Evolutionary conservation across 2,113 vertebrate genomes (phyloP).

Genomic region (Heptranchias perlo): DNA sequence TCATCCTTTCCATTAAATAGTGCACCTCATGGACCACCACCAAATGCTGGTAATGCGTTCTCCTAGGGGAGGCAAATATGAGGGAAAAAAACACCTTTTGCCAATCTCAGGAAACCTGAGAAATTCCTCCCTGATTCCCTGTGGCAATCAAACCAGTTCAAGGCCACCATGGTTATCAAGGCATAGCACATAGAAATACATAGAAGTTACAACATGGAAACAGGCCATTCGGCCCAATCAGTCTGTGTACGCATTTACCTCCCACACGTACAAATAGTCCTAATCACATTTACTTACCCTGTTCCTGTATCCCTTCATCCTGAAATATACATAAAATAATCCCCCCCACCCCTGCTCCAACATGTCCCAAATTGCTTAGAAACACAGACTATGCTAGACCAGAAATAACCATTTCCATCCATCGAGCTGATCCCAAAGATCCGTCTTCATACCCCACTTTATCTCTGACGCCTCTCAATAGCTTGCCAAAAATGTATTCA

Average conservation of each 20-base stretch:
- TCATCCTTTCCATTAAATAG: too few species aligned
- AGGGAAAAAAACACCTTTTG: background rate
- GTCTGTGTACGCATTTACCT: background rate
- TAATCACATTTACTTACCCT: too few species aligned
- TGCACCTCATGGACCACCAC: too few species aligned
- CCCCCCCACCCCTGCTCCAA: too few species aligned
- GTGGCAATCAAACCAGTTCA: background rate
- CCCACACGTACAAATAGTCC: too few species aligned
- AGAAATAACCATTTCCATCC: background rate
- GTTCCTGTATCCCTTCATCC: too few species aligned
- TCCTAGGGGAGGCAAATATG: background rate
- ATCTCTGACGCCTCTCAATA: background rate
- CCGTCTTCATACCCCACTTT: background rate
- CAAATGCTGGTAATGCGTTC: too few species aligned
- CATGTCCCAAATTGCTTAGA: too few species aligned
- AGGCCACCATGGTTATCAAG: background rate
- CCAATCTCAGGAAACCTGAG: background rate
- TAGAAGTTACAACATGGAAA: background rate
- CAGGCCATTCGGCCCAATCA: background rate
- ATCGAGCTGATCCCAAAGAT: background rate
- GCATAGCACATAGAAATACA: too few species aligned
- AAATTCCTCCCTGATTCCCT: background rate
- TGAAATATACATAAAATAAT: too few species aligned
- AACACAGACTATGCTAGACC: too few species aligned
- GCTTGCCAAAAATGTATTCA: background rate